Evolutionary conservation across 2,797 vertebrate genomes (phyloP).

Genomic region (Coregonus ussuriensis): DNA sequence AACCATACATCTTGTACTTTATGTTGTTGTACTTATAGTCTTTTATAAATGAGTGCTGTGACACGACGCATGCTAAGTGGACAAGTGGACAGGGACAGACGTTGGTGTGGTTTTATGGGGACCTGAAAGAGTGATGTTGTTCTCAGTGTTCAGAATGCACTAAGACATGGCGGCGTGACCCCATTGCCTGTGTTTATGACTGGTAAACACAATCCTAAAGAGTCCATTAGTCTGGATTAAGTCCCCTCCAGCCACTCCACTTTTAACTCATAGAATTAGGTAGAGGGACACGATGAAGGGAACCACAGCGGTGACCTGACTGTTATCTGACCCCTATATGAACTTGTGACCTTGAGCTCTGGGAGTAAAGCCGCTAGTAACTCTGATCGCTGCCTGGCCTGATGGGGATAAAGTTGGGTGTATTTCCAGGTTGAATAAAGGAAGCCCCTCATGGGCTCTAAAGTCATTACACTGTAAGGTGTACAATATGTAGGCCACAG

Average conservation of each 20-base stretch:
- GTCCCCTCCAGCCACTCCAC: not conserved
- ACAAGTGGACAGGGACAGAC: not conserved
- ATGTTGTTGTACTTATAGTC: not conserved
- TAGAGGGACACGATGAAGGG: not conserved
- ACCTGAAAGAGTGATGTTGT: conserved; percentile 11
- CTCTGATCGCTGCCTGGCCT: conserved; percentile 16
- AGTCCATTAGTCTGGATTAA: conserved; percentile 63
- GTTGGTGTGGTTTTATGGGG: conserved; percentile 12
- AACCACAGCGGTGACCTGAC: not conserved
- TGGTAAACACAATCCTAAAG: conserved; percentile 69
- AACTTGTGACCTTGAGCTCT: conserved; percentile 6
- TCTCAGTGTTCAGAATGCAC: conserved; percentile 57
- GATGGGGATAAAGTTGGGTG: not conserved
- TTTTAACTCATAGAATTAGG: conserved; percentile 9
- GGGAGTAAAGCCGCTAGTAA: not conserved
- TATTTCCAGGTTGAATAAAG: conserved; percentile 25
- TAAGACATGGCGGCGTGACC: conserved; percentile 69
- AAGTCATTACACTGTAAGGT: conserved; percentile 51
- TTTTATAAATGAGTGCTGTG: not conserved
- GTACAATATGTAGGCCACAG: conserved; percentile 45
- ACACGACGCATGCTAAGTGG: not conserved
- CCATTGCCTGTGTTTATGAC: conserved; percentile 72
- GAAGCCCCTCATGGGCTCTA: conserved; percentile 36
- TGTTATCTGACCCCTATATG: not conserved
- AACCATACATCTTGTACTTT: not conserved